These are phyloP conservation scores for Tachycineta bicolor DNA, from an alignment of 2,113 vertebrate species.

Conservation along the genomic window DNA sequence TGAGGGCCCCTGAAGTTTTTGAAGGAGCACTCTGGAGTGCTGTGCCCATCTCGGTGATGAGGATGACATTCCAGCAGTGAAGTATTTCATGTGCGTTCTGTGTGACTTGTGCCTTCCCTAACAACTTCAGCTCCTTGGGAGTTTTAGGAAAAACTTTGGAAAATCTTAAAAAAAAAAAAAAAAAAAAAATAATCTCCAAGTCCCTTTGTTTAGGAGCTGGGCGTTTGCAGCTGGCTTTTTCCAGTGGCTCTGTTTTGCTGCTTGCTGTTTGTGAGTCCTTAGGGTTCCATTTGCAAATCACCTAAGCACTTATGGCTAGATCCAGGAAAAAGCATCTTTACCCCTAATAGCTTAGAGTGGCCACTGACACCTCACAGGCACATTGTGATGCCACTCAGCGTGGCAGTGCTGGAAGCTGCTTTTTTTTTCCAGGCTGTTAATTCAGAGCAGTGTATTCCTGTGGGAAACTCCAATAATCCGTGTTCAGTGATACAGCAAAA, in stretches of 20 bases:
- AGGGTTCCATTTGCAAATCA: neutral
- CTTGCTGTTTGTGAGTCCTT: neutral
- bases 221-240: neutral
- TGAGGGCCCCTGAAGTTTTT: too few species aligned
- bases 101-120: neutral
- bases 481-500: neutral
- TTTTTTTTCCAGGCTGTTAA: neutral
- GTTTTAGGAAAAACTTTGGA: neutral
- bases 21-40: too few species aligned
- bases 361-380: neutral
- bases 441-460: neutral
- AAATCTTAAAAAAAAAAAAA: neutral
- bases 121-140: neutral
- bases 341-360: neutral
- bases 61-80: neutral
- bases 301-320: neutral
- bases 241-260: neutral
- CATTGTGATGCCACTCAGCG: accelerated
- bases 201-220: neutral
- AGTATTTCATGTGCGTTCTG: neutral
- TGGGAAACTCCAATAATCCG: neutral
- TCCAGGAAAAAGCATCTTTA: neutral
- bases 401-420: neutral
- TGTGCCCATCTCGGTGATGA: too few species aligned
- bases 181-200: neutral